These are phyloP conservation scores for Iphiclides podalirius DNA, from an alignment of 2,888 invertebrate genomes.

Conservation along the genomic window DNA sequence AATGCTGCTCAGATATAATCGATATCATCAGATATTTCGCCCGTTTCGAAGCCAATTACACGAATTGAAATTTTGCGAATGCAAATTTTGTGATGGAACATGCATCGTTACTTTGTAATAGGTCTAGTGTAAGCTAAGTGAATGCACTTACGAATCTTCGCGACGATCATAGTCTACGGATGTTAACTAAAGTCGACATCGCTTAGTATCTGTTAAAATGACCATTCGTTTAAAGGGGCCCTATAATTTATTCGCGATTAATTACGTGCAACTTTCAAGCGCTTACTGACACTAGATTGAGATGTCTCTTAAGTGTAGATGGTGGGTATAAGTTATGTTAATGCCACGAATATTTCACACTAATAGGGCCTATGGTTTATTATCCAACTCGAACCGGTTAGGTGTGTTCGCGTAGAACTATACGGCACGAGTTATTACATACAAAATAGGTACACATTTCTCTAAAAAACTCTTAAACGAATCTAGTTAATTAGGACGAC, in stretches of 20 bases:
- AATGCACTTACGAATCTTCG: no score
- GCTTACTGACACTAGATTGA: conserved; percentile 40
- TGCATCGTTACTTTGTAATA: no score
- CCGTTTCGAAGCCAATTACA: no score
- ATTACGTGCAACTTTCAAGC: conserved; percentile 24
- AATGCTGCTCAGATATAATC: no score
- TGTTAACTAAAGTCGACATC: not conserved
- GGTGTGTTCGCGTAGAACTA: conserved; percentile 6
- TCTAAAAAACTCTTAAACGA: no score
- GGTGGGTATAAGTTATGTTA: conserved; percentile 57
- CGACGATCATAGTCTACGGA: no score
- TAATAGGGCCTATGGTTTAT: conserved; percentile 53
- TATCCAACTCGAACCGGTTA: conserved; percentile 42
- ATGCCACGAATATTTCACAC: conserved; percentile 63
- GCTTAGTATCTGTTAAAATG: not conserved
- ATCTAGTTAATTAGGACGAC: no score
- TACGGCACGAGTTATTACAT: conserved; percentile 7
- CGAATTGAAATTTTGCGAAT: no score
- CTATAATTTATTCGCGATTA: conserved; percentile 27
- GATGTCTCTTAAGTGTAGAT: conserved; percentile 42
- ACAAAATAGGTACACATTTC: no score
- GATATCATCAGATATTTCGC: no score
- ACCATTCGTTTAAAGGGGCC: conserved; percentile 3
- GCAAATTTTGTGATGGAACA: no score
- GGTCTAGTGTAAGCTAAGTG: no score